These are phyloP conservation scores for Amiota minor DNA, from an alignment of 2,888 invertebrate species.

Conservation along the genomic window DNA sequence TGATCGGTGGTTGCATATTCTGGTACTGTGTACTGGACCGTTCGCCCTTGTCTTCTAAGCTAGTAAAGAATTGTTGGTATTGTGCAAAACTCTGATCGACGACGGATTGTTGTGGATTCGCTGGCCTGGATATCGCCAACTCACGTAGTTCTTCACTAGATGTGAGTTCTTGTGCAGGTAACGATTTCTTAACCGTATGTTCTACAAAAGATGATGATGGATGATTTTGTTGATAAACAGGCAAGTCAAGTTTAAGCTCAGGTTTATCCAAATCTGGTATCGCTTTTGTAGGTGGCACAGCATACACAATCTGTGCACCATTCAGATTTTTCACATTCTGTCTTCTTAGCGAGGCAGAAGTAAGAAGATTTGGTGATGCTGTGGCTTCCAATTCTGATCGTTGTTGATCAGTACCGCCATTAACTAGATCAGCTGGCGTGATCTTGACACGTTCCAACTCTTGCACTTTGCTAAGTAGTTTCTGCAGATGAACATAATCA, in stretches of 20 bases:
- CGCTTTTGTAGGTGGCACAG: conserved; percentile 43
- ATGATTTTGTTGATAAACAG: not conserved
- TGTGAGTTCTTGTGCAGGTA: conserved; percentile 32
- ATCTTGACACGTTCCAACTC: conserved; percentile 68
- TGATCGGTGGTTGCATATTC: conserved; percentile 61
- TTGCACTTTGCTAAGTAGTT: conserved; percentile 74
- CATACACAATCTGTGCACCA: conserved; percentile 63
- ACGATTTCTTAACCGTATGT: not conserved
- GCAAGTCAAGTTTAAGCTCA: conserved; percentile 7
- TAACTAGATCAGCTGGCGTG: conserved; percentile 37
- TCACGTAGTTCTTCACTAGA: conserved; percentile 67
- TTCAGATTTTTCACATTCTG: conserved; percentile 57
- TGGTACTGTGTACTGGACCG: conserved; percentile 57
- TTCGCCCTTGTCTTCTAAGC: conserved; percentile 54
- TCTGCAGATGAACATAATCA: conserved; percentile 75
- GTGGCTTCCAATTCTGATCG: conserved; percentile 36
- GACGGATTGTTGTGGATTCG: conserved; percentile 41
- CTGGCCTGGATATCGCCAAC: conserved; percentile 54
- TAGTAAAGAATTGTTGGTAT: conserved; percentile 58
- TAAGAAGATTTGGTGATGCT: conserved; percentile 51
- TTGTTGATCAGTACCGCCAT: not conserved
- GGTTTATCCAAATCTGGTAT: not conserved
- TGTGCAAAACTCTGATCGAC: conserved; percentile 49
- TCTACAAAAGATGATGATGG: not conserved
- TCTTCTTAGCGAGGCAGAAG: conserved; percentile 62